Percentiles rank a stretch among this genome's conserved stretches.
Conservation (phyloP, 2,797 vertebrate genomes). For the Acrossocheilus fasciatus region DNA sequence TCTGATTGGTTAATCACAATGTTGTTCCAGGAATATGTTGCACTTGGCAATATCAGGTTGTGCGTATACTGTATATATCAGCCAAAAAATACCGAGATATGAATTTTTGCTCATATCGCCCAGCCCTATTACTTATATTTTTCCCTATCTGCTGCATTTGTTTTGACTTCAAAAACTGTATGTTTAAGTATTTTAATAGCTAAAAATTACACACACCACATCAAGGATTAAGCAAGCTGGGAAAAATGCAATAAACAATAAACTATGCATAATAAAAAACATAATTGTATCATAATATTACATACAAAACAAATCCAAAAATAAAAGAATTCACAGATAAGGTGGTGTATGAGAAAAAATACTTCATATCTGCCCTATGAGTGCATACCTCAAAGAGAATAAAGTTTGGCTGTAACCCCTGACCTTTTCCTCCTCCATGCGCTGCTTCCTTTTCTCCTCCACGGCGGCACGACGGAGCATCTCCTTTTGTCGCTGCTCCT, state of each 20-base stretch:
- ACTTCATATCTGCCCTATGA: not conserved
- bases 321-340: not conserved
- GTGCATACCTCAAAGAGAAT: not conserved
- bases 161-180: not conserved
- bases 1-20: too few species aligned
- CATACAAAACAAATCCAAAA: not conserved
- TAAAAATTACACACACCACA: slow-evolving; percentile 3
- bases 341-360: not conserved
- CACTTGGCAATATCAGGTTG: too few species aligned
- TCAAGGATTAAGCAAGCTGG: not conserved
- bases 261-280: not conserved
- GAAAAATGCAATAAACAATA: not conserved
- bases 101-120: too few species aligned
- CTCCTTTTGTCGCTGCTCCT: slow-evolving; percentile 87
- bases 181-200: not conserved
- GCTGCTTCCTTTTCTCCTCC: slow-evolving; percentile 86
- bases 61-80: too few species aligned
- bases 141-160: not conserved
- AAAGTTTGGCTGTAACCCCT: slow-evolving; percentile 60
- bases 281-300: not conserved
- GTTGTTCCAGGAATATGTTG: too few species aligned
- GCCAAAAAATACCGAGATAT: too few species aligned
- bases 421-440: slow-evolving; percentile 88
- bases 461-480: slow-evolving; percentile 81
- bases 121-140: not conserved